These are phyloP conservation scores for Pyrrhura leucotis DNA, from an alignment of 2,797 vertebrate species.

Conservation along the genomic window DNA sequence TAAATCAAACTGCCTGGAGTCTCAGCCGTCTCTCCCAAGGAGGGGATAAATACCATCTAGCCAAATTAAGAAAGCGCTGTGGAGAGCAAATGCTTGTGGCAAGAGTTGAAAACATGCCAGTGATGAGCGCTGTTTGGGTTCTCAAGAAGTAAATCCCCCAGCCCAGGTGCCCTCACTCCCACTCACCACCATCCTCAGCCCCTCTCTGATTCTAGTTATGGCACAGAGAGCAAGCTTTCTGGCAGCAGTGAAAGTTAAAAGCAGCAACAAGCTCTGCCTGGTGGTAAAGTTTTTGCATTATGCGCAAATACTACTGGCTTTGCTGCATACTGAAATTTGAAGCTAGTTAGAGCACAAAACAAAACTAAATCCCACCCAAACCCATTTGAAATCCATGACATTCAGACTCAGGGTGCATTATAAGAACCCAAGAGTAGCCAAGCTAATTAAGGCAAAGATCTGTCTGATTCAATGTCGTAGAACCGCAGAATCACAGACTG, in stretches of 20 bases:
- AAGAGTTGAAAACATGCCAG: constrained; percentile 8
- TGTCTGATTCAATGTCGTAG: neutral
- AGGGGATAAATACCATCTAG: constrained; percentile 60
- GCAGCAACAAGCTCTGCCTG: neutral
- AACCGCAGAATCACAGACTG: neutral
- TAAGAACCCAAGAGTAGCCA: neutral
- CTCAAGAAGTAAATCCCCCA: neutral
- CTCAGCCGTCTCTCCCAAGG: constrained; percentile 46
- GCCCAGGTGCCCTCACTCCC: neutral
- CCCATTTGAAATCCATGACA: neutral
- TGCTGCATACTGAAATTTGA: neutral
- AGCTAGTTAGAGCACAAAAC: neutral
- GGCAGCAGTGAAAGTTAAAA: neutral
- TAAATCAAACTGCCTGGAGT: constrained; percentile 62
- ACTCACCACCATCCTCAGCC: neutral
- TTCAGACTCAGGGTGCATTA: neutral
- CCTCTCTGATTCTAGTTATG: neutral
- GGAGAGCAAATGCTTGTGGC: constrained; percentile 61
- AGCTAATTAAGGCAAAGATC: neutral
- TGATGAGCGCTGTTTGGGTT: neutral
- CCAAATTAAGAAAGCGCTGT: constrained; percentile 61
- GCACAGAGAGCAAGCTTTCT: neutral
- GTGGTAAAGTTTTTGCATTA: neutral
- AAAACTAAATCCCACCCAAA: neutral
- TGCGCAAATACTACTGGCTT: neutral